phyloP scores from a whole-genome alignment of 2,113 vertebrate species.

The Indri indri region DNA sequence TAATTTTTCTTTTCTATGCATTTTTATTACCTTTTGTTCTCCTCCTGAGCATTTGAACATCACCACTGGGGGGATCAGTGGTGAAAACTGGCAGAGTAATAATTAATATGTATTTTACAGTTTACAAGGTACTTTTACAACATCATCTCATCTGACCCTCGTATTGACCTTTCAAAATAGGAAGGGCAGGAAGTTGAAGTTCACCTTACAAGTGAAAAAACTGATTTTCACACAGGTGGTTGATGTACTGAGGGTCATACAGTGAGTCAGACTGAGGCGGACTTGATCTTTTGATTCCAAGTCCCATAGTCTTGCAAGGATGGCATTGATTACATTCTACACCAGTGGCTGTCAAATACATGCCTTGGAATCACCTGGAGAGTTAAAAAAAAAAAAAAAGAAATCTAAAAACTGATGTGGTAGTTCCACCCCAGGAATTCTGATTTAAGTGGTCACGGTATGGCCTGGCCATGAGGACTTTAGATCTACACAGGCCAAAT shows the following conservation, averaged over 20 bases:
- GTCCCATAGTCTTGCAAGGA: neutral
- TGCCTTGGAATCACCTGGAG: neutral
- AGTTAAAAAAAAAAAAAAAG: neutral
- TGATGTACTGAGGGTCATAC: neutral
- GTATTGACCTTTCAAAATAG: slow-evolving; percentile 1
- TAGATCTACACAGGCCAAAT: neutral
- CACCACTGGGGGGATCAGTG: neutral
- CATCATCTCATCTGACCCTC: neutral
- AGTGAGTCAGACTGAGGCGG: neutral
- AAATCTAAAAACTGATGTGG: neutral
- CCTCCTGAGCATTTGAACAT: neutral
- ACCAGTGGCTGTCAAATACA: neutral
- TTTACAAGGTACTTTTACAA: neutral
- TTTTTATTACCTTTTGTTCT: slow-evolving; percentile 39
- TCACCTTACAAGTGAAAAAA: neutral
- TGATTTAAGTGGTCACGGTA: neutral
- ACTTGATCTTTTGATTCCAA: neutral
- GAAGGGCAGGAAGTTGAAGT: neutral
- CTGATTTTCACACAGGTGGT: neutral
- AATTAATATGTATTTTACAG: slow-evolving; percentile 13
- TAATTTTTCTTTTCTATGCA: slow-evolving; percentile 21
- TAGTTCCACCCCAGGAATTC: neutral
- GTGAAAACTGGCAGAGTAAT: neutral
- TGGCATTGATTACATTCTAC: neutral
- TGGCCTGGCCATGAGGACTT: neutral